Base-by-base conservation (phyloP, 2,888 invertebrate genomes). In the Acronicta aceris region DNA sequence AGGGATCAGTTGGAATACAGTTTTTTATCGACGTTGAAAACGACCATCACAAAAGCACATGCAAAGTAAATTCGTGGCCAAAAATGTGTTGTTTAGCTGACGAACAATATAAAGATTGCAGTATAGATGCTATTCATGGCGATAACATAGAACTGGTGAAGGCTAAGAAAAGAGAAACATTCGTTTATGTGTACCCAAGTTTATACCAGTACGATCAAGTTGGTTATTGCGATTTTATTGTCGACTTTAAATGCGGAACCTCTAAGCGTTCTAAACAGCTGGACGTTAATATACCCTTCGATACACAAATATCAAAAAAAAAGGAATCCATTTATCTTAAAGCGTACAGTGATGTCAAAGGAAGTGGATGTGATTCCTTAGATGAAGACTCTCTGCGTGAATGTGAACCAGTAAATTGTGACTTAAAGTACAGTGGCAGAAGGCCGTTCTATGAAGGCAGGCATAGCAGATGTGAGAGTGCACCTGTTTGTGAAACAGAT, bases 11-110 rank as follows among this genome's bases (percentile, higher is more conserved):
- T 12, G 93, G 85, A 2, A 81, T 93, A 51, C 88, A 87, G 59
- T 88, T 93, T 65, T 93, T 78, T 59, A 64, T 93, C 27, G 88
- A 91, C 27, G 50, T 91, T 33, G 87, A 86, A 67, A 92, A 92
- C 60, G 72, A 71, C 47, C 81, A 88, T 59, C 79, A 75, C 17
- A 38, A 50, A 1, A 70, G 56, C 33, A 17, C 67, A 45, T 92
- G 91, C 68, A 74, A 60, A 56, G 64, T 90, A 17, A 68, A 71
- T 25, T 78, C 85, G 12, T 76, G 64, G 65, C 63, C 82, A 10
- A 83, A 83, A 69, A 83, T 76, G 72, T 92, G 91, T 67, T 91
- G 89, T 73, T 65, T 89, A 41, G 60, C 71, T 48, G 82, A 88
- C 65, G 54, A 65, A 38, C 71, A 77, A 2, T 77, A 76, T 42